A percentile compares a stretch with the other conserved stretches of the same genome.
phyloP scores from a whole-genome alignment of 2,888 invertebrate genomes.

The Chloroclysta siterata region DNA sequence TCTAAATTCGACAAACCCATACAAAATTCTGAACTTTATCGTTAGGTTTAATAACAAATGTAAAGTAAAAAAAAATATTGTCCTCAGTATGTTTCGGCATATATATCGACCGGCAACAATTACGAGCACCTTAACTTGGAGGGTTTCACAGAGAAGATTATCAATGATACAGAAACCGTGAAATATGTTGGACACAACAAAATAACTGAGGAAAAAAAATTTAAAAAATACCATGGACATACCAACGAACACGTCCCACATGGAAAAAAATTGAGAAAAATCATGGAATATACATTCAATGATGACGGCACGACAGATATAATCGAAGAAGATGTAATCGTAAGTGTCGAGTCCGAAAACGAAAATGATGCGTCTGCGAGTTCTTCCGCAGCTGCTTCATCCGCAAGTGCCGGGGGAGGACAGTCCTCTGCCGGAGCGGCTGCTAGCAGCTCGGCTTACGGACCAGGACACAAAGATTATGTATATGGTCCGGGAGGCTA shows the following conservation, averaged over 20 bases:
- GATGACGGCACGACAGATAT: slow-evolving; percentile 55
- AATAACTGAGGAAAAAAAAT: slow-evolving; percentile 2
- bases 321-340: slow-evolving; percentile 59
- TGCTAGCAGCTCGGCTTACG: background rate
- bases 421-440: slow-evolving; percentile 11
- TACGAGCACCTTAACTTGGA: background rate
- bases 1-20: no score
- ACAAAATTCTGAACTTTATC: no score
- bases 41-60: background rate
- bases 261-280: slow-evolving; percentile 34
- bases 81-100: slow-evolving; percentile 54
- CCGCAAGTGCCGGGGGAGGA: slow-evolving; percentile 14
- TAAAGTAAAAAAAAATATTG: background rate
- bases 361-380: background rate
- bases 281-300: slow-evolving; percentile 53
- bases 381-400: background rate
- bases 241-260: background rate
- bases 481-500: no score
- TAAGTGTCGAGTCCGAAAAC: slow-evolving; percentile 43
- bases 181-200: background rate
- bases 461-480: background rate
- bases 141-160: background rate
- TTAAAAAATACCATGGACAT: slow-evolving; percentile 9
- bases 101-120: background rate
- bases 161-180: slow-evolving; percentile 3